A percentile compares a stretch with the other conserved stretches of the same genome.
Conservation (phyloP, 1,140 invertebrate species). For the Brachionus plicatilis region DNA sequence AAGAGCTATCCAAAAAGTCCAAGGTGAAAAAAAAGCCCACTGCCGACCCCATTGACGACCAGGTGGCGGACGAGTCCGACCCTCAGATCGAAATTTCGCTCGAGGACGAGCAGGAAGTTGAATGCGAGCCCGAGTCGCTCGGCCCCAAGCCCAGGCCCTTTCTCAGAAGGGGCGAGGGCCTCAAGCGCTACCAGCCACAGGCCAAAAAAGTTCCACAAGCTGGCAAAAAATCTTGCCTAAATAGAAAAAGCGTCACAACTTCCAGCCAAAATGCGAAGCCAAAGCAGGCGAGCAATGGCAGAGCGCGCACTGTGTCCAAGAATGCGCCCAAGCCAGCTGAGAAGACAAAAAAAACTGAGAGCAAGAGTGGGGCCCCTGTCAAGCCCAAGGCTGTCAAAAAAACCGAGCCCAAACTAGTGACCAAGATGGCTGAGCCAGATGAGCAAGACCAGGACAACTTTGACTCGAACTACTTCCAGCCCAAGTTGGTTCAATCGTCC, state of each 20-base stretch:
- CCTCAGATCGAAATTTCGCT: neutral
- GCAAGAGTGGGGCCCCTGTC: neutral
- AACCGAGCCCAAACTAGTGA: neutral
- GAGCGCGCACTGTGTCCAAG: neutral
- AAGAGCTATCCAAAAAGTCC: neutral
- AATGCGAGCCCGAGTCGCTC: neutral
- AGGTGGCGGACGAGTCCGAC: neutral
- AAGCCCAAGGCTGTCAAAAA: neutral
- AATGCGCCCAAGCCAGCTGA: neutral
- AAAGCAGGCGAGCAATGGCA: neutral
- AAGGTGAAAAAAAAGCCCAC: neutral
- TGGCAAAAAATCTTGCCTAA: neutral
- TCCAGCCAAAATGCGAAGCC: neutral
- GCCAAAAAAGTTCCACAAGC: neutral
- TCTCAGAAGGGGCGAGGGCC: slow-evolving; percentile 31
- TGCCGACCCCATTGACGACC: neutral
- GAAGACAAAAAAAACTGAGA: neutral
- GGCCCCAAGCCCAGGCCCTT: neutral
- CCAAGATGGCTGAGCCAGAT: neutral
- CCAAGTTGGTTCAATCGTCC: neutral
- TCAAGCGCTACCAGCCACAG: slow-evolving; percentile 27
- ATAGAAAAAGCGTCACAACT: neutral
- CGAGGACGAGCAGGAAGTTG: neutral
- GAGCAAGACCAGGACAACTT: neutral
- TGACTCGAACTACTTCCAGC: slow-evolving; percentile 1